Evolutionary conservation across 2,113 vertebrate species (phyloP), one percentile per base, ranked within the genome.

Genomic region (Speoplatyrhinus poulsoni): DNA sequence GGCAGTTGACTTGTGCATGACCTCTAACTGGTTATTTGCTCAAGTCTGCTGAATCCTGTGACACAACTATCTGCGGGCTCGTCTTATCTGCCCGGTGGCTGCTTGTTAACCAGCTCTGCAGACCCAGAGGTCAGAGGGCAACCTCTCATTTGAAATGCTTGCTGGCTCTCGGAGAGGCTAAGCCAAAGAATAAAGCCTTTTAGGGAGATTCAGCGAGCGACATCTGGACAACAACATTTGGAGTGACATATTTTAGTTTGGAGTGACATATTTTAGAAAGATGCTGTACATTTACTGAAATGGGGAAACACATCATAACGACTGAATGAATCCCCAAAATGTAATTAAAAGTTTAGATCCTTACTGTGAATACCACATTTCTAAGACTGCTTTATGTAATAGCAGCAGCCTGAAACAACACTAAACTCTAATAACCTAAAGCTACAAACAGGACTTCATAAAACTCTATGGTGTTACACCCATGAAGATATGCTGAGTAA

Each of bases 1-100:
- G 58, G 80, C 69, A 69, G 71, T 48, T 88, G 89, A 90, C 84
- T 81, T 58, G 67, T 85, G 61, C 2, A 1, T 73, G 86, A 85
- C 86, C 80, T 76, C 60, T 60, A 26, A 54, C 6, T 12, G 52
- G 54, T 67, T 61, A 68, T 70, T 81, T 59, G 54, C 58, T 60
- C 62, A 56, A 70, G 55, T 79, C 55, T 46, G 17, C 72, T 52
- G 61, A 77, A 47, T 72, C 66, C 67, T 36, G 10, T n/a, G 71
- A 64, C 59, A 70, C 70, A 60, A 67, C 83, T 75, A 82, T 89
- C 80, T 79, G 17, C 33, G 0, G 4, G 33, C 55, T 60, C 75
- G 78, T 73, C 73, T 84, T 84, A 88, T 90, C 84, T 82, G 66
- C 81, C 73, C 69, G 1, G 54, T 72, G 79, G 76, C 80, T 70